These are phyloP conservation scores for Mystacides longicornis DNA, from an alignment of 2,888 invertebrate species.

Conservation along the genomic window DNA sequence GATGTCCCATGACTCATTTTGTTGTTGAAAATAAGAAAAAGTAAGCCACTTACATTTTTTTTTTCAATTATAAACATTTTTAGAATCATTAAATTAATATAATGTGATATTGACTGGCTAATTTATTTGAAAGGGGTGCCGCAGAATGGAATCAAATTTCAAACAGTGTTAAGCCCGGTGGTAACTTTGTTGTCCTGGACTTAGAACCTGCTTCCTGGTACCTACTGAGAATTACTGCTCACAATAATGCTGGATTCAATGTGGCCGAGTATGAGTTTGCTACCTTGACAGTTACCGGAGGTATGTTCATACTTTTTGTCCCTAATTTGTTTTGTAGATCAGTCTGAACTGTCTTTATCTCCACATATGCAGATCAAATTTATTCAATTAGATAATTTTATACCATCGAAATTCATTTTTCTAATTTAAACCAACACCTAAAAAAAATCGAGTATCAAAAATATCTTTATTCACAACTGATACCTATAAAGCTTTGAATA, in stretches of 20 bases:
- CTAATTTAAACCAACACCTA: too few species aligned
- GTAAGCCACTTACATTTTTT: constrained; percentile 41
- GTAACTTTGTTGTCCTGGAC: constrained; percentile 85
- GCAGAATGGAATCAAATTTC: constrained; percentile 92
- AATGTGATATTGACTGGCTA: neutral
- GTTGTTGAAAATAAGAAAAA: constrained; percentile 92
- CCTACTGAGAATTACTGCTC: constrained; percentile 81
- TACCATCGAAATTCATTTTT: too few species aligned
- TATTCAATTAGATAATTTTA: too few species aligned
- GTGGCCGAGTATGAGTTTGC: constrained; percentile 95
- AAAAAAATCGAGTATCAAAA: too few species aligned
- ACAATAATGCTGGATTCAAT: constrained; percentile 93
- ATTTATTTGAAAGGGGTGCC: constrained; percentile 52
- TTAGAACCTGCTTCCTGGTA: constrained; percentile 93
- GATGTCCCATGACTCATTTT: constrained; percentile 92
- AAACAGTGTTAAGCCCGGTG: constrained; percentile 85
- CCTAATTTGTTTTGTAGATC: too few species aligned
- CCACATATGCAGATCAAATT: too few species aligned
- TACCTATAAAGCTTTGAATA: too few species aligned
- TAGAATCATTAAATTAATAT: neutral
- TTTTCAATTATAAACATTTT: neutral
- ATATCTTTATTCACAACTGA: too few species aligned
- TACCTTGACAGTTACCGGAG: constrained; percentile 88
- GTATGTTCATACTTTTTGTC: constrained; percentile 47
- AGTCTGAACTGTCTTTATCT: too few species aligned